Evolutionary conservation across 2,888 invertebrate genomes (phyloP).

Genomic region (Polylopha cassiicola): DNA sequence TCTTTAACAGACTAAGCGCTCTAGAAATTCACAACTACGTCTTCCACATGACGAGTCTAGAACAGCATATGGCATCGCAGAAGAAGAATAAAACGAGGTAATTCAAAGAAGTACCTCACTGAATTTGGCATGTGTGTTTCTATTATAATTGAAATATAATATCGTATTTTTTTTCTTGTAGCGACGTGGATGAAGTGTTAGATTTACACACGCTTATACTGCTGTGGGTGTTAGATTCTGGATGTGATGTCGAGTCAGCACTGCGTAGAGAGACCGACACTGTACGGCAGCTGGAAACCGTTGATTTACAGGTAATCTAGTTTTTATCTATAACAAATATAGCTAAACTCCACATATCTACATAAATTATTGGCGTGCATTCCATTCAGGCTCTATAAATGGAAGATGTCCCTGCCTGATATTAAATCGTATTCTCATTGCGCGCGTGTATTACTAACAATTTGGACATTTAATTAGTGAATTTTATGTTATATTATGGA

Average conservation of each 20-base stretch:
- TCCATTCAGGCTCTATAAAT: too few relatives aligned
- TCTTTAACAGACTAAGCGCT: slow-evolving; percentile 75
- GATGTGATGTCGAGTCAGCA: slow-evolving; percentile 79
- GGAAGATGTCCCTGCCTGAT: too few relatives aligned
- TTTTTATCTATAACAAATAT: too few relatives aligned
- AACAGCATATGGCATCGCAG: slow-evolving; percentile 77
- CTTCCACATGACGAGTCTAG: slow-evolving; percentile 81
- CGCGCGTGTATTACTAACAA: too few relatives aligned
- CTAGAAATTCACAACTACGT: slow-evolving; percentile 86
- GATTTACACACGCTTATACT: slow-evolving; percentile 83
- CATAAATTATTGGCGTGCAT: too few relatives aligned
- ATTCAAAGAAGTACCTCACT: slow-evolving; percentile 28
- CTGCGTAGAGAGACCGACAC: slow-evolving; percentile 53
- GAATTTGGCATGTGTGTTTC: too few relatives aligned
- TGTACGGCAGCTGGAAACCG: slow-evolving; percentile 29
- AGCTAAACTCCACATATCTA: too few relatives aligned
- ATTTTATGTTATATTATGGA: too few relatives aligned
- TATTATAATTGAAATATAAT: neutral
- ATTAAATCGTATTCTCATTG: too few relatives aligned
- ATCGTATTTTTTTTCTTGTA: slow-evolving; percentile 22
- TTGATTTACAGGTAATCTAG: slow-evolving; percentile 29
- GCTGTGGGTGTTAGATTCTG: slow-evolving; percentile 86
- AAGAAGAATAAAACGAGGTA: slow-evolving; percentile 59
- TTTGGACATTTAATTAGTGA: too few relatives aligned
- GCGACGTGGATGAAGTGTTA: slow-evolving; percentile 44